Conservation (phyloP, 2,797 vertebrate species). For the Malacoctenus gilli region DNA sequence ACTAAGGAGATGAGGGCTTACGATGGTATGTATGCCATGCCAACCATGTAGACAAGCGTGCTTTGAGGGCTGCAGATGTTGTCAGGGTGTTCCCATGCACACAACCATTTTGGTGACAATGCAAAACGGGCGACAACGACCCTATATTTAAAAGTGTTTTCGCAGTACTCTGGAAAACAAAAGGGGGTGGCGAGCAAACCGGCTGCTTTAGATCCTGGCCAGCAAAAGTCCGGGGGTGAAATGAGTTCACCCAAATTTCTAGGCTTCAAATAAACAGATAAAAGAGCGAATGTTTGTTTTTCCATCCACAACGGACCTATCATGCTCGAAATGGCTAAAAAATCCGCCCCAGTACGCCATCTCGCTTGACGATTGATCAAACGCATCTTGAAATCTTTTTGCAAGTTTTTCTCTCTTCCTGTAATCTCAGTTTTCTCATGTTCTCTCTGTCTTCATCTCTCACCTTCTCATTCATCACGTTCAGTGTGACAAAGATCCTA, state of each 20-base stretch:
- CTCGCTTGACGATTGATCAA: neutral
- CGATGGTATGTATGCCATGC: conserved; percentile 5
- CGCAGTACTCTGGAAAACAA: no score
- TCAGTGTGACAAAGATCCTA: conserved; percentile 53
- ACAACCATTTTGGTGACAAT: neutral
- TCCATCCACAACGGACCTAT: no score
- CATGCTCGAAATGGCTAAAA: neutral
- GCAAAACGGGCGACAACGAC: neutral
- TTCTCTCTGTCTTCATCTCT: conserved; percentile 27
- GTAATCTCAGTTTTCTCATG: neutral
- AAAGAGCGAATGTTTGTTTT: no score
- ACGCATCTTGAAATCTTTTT: neutral
- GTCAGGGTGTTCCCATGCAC: neutral
- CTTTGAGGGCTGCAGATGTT: neutral
- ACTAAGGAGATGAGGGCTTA: conserved; percentile 24
- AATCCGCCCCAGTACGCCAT: neutral
- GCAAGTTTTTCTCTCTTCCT: conserved; percentile 3
- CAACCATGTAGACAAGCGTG: conserved; percentile 5
- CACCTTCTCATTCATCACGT: conserved; percentile 54
- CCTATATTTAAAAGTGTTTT: neutral
- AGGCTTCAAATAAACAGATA: no score
- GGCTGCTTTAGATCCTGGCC: no score
- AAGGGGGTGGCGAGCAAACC: no score
- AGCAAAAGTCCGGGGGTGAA: no score
- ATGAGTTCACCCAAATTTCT: no score